Base-by-base conservation (phyloP, 2,797 vertebrate genomes). In the Chelmon rostratus region DNA sequence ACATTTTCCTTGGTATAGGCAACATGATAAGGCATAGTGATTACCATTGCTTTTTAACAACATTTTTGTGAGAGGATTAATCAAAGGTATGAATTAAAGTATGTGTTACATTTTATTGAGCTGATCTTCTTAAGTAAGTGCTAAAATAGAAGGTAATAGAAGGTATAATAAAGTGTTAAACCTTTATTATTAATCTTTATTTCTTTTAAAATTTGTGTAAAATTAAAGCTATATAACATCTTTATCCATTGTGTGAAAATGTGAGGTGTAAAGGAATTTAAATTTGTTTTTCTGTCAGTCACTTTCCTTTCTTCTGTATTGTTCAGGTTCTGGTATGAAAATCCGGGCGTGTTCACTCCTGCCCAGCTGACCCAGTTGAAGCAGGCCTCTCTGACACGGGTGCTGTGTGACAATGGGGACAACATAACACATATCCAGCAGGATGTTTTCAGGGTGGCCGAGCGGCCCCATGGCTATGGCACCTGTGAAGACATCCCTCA, bases 311-410 rank as follows among this genome's bases (percentile, higher is more conserved):
- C 8, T 44, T 19, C 28, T 57, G 5, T 35, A 13, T 28, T 33
- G 15, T 33, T 46, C 90, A 99, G 98, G 95, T 96, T 99, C 88
- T 99, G 98, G 98, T 97, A 99, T 71, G 97, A 99, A 87, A 99
- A 98, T 90, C 96, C 97, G 0, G 97, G 98, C 11, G 96, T 98
- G 70, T 98, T 99, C 88, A 96, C 92, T 0, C 98, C 98, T 0
- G 96, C 97, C 68, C 98, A 99, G 93, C 94, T 99, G 87, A 99
- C 98, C 3, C 98, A 99, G 94, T 88, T 99, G 90, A 97, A 96
- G 89, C 98, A 99, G 92, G 92, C 96, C 0, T 99, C 98, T 49
- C 96, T 99, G 83, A 95, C 98, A 28, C 94, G 98, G 76, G 94
- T 98, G 85, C 88, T 99, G 46, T 99, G 98, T 8, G 97, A 99